phyloP scores from a whole-genome alignment of 2,888 invertebrate genomes.

The Amphipyra berbera region DNA sequence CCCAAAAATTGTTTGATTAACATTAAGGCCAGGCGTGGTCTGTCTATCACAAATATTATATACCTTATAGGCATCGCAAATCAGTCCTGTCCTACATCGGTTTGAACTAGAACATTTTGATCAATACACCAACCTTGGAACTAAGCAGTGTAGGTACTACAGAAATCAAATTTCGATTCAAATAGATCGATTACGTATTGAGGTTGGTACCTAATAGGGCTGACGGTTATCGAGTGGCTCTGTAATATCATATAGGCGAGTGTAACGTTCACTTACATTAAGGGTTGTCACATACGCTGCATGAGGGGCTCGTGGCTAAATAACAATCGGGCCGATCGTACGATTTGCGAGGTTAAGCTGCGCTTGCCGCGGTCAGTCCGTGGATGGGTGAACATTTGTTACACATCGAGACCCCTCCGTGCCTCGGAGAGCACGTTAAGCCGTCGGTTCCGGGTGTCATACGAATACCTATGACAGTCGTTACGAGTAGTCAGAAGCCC shows the following conservation, averaged over 20 bases:
- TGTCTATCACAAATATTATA: constrained; percentile 37
- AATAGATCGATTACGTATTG: constrained; percentile 46
- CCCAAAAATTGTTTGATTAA: constrained; percentile 35
- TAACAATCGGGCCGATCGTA: too few species aligned
- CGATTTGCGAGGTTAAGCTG: too few species aligned
- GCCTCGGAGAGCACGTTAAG: too few species aligned
- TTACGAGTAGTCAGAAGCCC: too few species aligned
- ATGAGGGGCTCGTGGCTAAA: too few species aligned
- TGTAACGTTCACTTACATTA: too few species aligned
- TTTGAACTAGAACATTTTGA: constrained; percentile 48
- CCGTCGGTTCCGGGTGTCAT: too few species aligned
- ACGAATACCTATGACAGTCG: too few species aligned
- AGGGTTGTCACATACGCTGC: too few species aligned
- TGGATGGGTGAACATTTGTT: too few species aligned
- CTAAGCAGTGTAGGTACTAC: constrained; percentile 34
- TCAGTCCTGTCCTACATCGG: constrained; percentile 50
- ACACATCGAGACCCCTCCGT: too few species aligned
- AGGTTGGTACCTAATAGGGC: constrained; percentile 20
- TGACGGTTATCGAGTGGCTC: neutral
- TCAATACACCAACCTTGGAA: constrained; percentile 56
- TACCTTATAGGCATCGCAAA: constrained; percentile 41
- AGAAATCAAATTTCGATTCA: constrained; percentile 52
- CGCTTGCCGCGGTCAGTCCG: too few species aligned
- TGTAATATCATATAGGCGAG: neutral
- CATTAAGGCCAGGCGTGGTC: constrained; percentile 33